Base-by-base conservation (phyloP, 1,140 invertebrate genomes). In the Eufriesea mexicana region DNA sequence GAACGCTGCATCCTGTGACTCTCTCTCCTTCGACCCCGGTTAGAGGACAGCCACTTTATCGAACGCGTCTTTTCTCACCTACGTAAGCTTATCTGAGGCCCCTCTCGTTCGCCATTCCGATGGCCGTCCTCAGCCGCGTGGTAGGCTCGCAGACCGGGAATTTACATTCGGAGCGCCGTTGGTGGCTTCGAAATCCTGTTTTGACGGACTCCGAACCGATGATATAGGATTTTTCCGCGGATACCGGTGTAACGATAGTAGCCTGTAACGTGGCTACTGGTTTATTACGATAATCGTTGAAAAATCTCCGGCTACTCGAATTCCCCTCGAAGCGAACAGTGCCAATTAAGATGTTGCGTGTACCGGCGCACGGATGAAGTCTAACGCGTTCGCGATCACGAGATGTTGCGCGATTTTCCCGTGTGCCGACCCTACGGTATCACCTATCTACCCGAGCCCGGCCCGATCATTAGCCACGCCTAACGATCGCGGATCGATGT, bases 81-180 rank as follows among this genome's bases (percentile, higher is more conserved):
- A 82, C 79, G 61, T 81, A 67, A 57, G 61, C 51, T 81, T 81
- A 81, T 81, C 79, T 20, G 66, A 2, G 23, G 71, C n/a, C n/a
- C n/a, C 35, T 42, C 70, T 42, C 70, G 42, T 62, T 62, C 18
- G 51, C 28, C 23, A 23, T 57, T 51, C 49, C 51, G 28, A 57
- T 74, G n/a, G 5, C 20, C 51, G 70, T 66, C 55, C 47, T 35
- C 55, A n/a, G 47, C 9, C 9, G 55, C 42, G n/a, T 47, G 35
- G 23, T 23, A 23, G 16, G 16, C 35, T 51, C 9, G 6, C 28
- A 9, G 14, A 14, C 6, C 7, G 6, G 2, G 25, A 42, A 64
- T 49, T 51, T 49, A 16, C 47, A 51, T 18, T 35, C 35, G 35
- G 35, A 1, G 23, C 47, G 18, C 18, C 67, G 71, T 35, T 54